phyloP scores from a whole-genome alignment of 1,140 invertebrate species.

The Heliconius melpomene region DNA sequence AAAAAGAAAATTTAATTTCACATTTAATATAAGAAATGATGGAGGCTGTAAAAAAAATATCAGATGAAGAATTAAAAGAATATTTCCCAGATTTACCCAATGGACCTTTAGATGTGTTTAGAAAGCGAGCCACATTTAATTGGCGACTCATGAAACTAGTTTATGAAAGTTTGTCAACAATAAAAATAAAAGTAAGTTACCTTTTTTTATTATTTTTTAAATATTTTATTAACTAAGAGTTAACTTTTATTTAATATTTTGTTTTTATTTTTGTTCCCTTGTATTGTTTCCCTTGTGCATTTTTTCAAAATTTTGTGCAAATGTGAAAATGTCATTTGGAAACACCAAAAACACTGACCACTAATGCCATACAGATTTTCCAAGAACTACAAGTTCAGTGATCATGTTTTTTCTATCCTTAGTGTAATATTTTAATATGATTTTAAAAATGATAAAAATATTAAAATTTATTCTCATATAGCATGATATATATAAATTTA shows the following conservation, averaged over 20 bases:
- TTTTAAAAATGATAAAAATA: no score
- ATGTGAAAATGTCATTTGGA: no score
- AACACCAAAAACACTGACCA: no score
- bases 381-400: no score
- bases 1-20: no score
- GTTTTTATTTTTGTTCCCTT: no score
- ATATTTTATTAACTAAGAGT: not conserved
- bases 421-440: no score
- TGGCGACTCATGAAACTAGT: slow-evolving; percentile 91
- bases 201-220: slow-evolving; percentile 1
- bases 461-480: slow-evolving; percentile 37
- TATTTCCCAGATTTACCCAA: slow-evolving; percentile 83
- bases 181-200: slow-evolving; percentile 82
- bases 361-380: not conserved
- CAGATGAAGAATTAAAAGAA: slow-evolving; percentile 60
- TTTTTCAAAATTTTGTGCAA: no score
- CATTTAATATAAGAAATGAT: slow-evolving; percentile 23
- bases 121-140: slow-evolving; percentile 89
- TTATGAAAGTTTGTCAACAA: slow-evolving; percentile 84
- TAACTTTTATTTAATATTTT: no score
- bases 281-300: no score
- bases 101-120: slow-evolving; percentile 89
- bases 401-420: no score
- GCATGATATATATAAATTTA: slow-evolving; percentile 85
- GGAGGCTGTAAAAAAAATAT: slow-evolving; percentile 39